Evolutionary conservation across 2,797 vertebrate genomes (phyloP).

Genomic region (Centroberyx gerrardi): DNA sequence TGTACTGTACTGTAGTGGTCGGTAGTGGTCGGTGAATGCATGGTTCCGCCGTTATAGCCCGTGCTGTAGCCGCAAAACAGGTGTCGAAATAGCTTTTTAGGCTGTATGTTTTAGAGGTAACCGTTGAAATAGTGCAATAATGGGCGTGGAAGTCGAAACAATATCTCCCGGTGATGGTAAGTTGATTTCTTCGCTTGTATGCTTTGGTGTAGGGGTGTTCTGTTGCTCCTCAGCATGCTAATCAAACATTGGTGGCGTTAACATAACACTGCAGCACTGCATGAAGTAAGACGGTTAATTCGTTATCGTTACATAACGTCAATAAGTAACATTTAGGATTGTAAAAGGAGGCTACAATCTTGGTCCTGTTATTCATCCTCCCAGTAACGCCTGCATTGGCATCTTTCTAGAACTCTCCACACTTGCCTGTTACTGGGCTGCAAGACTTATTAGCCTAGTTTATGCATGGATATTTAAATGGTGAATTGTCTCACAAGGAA

Average conservation of each 20-base stretch:
- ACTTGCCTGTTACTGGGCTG: neutral
- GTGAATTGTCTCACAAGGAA: neutral
- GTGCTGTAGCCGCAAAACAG: slow-evolving; percentile 48
- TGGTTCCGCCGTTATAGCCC: slow-evolving; percentile 54
- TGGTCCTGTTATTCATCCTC: slow-evolving; percentile 2
- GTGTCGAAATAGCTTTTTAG: slow-evolving; percentile 19
- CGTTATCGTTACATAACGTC: neutral
- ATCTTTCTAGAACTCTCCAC: slow-evolving; percentile 49
- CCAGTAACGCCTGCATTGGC: neutral
- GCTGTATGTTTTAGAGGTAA: slow-evolving; percentile 57
- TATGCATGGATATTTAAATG: neutral
- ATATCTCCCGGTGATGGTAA: slow-evolving; percentile 97
- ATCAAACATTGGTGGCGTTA: neutral
- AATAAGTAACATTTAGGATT: neutral
- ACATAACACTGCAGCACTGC: rapidly evolving
- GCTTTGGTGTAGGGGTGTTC: slow-evolving; percentile 38
- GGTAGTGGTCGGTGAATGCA: slow-evolving; percentile 56
- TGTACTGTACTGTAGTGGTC: slow-evolving; percentile 36
- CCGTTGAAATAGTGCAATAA: slow-evolving; percentile 68
- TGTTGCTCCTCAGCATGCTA: slow-evolving; percentile 33
- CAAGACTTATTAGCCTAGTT: neutral
- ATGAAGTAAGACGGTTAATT: rapidly evolving
- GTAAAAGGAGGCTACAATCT: neutral
- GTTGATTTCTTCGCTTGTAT: slow-evolving; percentile 57
- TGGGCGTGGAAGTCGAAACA: slow-evolving; percentile 97